Percentiles rank a stretch among this genome's conserved stretches.
These are phyloP conservation scores for Heliconius ismenius DNA, from an alignment of 2,888 invertebrate genomes.

Conservation along the genomic window DNA sequence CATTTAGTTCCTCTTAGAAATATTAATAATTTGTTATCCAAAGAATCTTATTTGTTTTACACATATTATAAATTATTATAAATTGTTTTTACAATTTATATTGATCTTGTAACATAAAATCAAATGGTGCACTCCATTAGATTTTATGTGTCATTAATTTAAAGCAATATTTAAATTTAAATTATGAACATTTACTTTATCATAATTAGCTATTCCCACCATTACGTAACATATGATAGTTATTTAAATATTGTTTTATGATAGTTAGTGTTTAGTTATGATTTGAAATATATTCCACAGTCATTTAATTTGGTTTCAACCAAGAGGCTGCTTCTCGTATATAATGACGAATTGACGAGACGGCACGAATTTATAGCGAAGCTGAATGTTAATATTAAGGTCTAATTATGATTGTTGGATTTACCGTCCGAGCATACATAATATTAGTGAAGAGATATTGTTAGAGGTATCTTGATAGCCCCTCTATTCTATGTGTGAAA, in stretches of 20 bases:
- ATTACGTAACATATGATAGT: conserved; percentile 73
- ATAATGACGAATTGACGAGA: conserved; percentile 74
- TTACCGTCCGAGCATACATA: conserved; percentile 79
- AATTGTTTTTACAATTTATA: conserved; percentile 71
- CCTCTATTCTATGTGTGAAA: conserved; percentile 66
- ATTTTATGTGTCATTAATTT: conserved; percentile 62
- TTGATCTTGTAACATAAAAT: conserved; percentile 62
- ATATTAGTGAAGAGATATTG: conserved; percentile 75
- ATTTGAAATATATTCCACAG: conserved; percentile 78
- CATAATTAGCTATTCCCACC: conserved; percentile 75
- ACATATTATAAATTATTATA: conserved; percentile 69
- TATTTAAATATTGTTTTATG: conserved; percentile 77
- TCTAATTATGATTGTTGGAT: conserved; percentile 78
- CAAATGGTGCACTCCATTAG: conserved; percentile 52
- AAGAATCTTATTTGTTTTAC: conserved; percentile 70
- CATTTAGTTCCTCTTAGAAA: conserved; percentile 80
- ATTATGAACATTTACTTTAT: conserved; percentile 67
- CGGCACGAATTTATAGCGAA: conserved; percentile 81
- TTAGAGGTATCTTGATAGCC: conserved; percentile 71
- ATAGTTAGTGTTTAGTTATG: conserved; percentile 72
- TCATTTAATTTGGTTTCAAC: conserved; percentile 76
- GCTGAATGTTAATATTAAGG: conserved; percentile 78
- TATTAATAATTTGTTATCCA: conserved; percentile 79
- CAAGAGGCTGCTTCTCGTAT: conserved; percentile 81
- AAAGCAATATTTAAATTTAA: conserved; percentile 78